Evolutionary conservation across 2,797 vertebrate genomes (phyloP).

Genomic region (Silurus aristotelis): DNA sequence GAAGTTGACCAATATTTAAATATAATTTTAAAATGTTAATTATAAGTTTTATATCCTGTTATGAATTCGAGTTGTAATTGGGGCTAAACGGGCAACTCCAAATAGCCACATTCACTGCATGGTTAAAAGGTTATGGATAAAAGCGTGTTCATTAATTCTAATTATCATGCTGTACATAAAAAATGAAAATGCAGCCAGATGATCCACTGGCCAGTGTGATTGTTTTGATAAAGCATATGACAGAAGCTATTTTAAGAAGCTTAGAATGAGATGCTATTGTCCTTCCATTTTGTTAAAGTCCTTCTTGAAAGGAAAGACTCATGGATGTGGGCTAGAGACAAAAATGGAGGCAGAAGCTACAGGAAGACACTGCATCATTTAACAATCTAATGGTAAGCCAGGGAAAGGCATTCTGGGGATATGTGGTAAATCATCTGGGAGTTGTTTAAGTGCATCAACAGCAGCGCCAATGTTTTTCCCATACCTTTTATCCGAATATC

Average conservation of each 20-base stretch:
- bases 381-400: conserved; percentile 55
- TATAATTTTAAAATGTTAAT: no score
- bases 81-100: background rate
- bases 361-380: conserved; percentile 48
- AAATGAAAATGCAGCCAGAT: background rate
- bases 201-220: background rate
- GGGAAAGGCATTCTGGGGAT: conserved; percentile 19
- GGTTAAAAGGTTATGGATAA: background rate
- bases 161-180: background rate
- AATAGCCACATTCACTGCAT: background rate
- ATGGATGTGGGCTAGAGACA: conserved; percentile 13
- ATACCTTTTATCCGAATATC: conserved; percentile 9
- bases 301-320: conserved; percentile 44
- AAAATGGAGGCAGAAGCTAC: conserved; percentile 48
- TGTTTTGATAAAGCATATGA: background rate
- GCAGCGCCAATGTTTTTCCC: conserved; percentile 11
- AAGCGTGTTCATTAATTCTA: background rate
- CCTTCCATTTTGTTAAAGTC: conserved; percentile 49
- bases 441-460: conserved; percentile 21
- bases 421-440: conserved; percentile 28
- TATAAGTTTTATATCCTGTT: background rate
- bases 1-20: background rate
- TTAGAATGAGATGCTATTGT: background rate
- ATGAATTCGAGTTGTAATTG: background rate
- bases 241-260: background rate